Evolutionary conservation across 2,888 invertebrate species (phyloP).

Genomic region (Galeruca laticollis): DNA sequence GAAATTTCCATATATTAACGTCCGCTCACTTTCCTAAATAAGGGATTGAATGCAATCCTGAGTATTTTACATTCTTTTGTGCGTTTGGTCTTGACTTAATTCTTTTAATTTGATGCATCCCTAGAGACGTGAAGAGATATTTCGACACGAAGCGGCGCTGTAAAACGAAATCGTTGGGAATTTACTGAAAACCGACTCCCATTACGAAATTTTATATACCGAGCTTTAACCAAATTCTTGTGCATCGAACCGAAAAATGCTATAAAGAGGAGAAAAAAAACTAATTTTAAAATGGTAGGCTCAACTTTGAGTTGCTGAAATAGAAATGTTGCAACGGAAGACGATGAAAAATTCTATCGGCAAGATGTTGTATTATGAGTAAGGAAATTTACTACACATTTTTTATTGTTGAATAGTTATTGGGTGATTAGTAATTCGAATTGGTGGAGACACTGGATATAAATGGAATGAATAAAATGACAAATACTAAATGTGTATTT

Average conservation of each 20-base stretch:
- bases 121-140: conserved; percentile 27
- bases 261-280: conserved; percentile 18
- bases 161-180: conserved; percentile 30
- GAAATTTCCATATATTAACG: no score
- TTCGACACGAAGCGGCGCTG: conserved; percentile 4
- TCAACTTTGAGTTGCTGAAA: conserved; percentile 8
- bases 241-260: conserved; percentile 31
- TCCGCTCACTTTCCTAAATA: not conserved
- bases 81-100: not conserved
- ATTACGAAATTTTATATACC: conserved; percentile 35
- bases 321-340: not conserved
- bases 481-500: no score
- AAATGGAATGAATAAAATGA: no score
- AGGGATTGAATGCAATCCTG: not conserved
- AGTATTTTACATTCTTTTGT: conserved; percentile 6
- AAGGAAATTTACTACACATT: no score
- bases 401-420: no score
- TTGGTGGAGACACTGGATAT: no score
- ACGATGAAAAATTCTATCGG: no score
- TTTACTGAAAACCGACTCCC: conserved; percentile 32
- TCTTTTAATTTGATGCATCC: conserved; percentile 21
- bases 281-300: conserved; percentile 22
- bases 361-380: no score
- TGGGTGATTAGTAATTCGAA: no score
- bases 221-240: conserved; percentile 34